phyloP scores from a whole-genome alignment of 2,888 invertebrate species.

The Melieria omissa region DNA sequence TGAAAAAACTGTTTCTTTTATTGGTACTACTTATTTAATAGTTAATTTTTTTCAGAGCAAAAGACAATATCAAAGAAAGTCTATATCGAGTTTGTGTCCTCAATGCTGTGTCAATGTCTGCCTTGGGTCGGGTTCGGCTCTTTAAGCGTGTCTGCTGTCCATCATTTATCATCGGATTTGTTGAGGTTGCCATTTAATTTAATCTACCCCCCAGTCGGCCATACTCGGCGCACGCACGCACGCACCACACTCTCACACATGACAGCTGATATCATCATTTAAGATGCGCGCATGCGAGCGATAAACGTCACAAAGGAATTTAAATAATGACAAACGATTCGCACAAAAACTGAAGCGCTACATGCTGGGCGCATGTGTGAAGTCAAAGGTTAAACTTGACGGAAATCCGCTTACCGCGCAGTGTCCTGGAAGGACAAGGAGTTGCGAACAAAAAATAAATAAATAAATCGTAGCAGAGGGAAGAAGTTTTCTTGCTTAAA shows the following conservation, averaged over 20 bases:
- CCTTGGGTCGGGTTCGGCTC: conserved; percentile 24
- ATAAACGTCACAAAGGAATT: conserved; percentile 62
- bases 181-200: conserved; percentile 61
- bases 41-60: too few species aligned
- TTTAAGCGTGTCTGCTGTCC: conserved; percentile 20
- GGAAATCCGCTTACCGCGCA: neutral
- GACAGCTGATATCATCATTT: conserved; percentile 52
- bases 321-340: conserved; percentile 65
- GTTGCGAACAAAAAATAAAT: conserved; percentile 17
- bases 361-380: conserved; percentile 30
- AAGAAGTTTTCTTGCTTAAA: conserved; percentile 32
- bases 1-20: too few species aligned
- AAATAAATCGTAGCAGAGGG: too few species aligned
- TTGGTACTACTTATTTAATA: too few species aligned
- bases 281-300: conserved; percentile 37
- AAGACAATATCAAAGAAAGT: too few species aligned
- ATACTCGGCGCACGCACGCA: neutral
- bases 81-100: too few species aligned
- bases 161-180: conserved; percentile 34
- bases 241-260: conserved; percentile 32
- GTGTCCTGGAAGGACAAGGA: conserved; percentile 10
- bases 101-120: too few species aligned
- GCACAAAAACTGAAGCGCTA: conserved; percentile 24
- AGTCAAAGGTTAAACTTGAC: conserved; percentile 50
- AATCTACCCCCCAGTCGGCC: conserved; percentile 52